A percentile compares a stretch with the other conserved stretches of the same genome.
Evolutionary conservation across 1,140 invertebrate genomes (phyloP).

Genomic region (Pseudomyrmex cubaensis): DNA sequence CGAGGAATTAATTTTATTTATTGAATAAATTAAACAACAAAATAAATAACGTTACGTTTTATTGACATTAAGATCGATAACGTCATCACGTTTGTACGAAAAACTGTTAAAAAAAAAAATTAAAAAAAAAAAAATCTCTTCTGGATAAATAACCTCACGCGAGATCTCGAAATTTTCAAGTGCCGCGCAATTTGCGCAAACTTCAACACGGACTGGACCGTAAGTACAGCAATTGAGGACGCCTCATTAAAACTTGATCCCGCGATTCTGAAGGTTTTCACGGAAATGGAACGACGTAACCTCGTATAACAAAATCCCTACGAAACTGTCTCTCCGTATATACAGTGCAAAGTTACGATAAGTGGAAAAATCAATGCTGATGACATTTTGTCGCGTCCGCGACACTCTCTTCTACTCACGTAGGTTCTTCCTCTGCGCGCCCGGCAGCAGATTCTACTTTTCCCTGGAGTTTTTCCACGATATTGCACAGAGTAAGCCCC

Average conservation of each 20-base stretch:
- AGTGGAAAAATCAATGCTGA: constrained; percentile 46
- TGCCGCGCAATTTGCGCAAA: constrained; percentile 19
- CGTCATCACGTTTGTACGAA: no score
- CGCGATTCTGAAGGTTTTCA: constrained; percentile 33
- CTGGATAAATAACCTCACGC: neutral
- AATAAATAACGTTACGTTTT: neutral
- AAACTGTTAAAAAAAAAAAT: no score
- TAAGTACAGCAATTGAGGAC: constrained; percentile 51
- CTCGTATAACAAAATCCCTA: constrained; percentile 33
- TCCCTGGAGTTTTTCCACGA: constrained; percentile 30
- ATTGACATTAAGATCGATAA: neutral
- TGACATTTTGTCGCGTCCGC: constrained; percentile 45
- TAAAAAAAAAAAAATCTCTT: constrained; percentile 16
- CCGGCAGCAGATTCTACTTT: constrained; percentile 34
- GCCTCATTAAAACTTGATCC: constrained; percentile 66
- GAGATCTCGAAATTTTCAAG: constrained; percentile 25
- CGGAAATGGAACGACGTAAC: constrained; percentile 49
- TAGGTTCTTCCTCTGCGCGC: neutral
- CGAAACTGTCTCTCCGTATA: constrained; percentile 39
- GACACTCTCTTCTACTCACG: constrained; percentile 3
- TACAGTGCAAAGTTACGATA: constrained; percentile 31
- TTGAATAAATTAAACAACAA: neutral
- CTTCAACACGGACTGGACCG: constrained; percentile 1
- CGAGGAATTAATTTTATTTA: neutral
- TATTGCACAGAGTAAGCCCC: constrained; percentile 31